Evolutionary conservation across 2,797 vertebrate species (phyloP).

Genomic region (Chanos chanos): DNA sequence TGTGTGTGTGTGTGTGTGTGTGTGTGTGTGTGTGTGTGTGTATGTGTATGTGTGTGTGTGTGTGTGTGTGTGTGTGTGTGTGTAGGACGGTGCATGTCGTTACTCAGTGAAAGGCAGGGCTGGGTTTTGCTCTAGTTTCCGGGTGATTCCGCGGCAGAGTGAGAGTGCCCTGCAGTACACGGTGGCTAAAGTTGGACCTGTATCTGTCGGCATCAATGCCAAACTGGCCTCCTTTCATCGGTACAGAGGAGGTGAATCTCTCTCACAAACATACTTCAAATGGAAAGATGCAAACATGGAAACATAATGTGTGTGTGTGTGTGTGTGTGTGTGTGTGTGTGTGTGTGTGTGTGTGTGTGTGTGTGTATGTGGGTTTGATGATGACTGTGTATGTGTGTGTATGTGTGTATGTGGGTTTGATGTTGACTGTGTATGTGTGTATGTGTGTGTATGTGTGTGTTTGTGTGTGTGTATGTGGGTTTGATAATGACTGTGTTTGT

Average conservation of each 20-base stretch:
- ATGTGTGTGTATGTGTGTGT: not conserved
- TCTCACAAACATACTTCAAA: not conserved
- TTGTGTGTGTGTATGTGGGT: constrained; percentile 14
- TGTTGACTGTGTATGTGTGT: not conserved
- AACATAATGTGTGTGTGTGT: not conserved
- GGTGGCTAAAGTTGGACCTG: constrained; percentile 64
- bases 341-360: too few relatives aligned
- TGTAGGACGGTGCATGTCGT: constrained; percentile 61
- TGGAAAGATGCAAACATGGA: too few relatives aligned
- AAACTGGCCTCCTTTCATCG: constrained; percentile 61
- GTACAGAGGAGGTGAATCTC: constrained; percentile 67
- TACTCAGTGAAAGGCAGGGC: constrained; percentile 60
- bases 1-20: not conserved
- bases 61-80: not conserved
- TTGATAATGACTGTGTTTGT: too few relatives aligned
- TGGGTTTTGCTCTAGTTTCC: constrained; percentile 58
- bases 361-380: not conserved
- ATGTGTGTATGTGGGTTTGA: constrained; percentile 5
- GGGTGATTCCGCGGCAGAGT: constrained; percentile 50
- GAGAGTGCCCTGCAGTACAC: constrained; percentile 58
- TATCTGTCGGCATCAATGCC: constrained; percentile 68
- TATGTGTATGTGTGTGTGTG: not conserved
- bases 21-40: not conserved
- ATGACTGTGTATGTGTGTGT: not conserved
- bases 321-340: not conserved